These are phyloP conservation scores for Eupithecia abbreviata DNA, from an alignment of 2,888 invertebrate species.

Conservation along the genomic window DNA sequence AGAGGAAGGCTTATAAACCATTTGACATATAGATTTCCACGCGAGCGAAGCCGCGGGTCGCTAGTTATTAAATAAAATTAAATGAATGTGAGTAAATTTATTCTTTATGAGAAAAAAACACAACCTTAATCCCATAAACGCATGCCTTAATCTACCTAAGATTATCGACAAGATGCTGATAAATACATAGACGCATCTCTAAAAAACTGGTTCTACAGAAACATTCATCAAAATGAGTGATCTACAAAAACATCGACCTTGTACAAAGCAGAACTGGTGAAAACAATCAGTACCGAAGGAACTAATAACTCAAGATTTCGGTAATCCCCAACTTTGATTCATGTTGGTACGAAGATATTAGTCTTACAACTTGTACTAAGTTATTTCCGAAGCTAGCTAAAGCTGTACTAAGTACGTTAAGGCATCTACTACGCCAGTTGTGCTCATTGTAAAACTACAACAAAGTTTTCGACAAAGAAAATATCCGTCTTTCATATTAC, in stretches of 20 bases:
- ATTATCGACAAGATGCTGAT: not conserved
- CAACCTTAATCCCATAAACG: too few relatives aligned
- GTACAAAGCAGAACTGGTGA: not conserved
- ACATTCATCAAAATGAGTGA: too few relatives aligned
- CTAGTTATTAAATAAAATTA: too few relatives aligned
- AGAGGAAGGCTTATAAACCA: too few relatives aligned
- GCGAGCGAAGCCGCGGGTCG: too few relatives aligned
- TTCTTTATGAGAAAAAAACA: too few relatives aligned
- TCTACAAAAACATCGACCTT: not conserved
- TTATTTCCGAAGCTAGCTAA: slow-evolving; percentile 7
- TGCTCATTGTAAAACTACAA: not conserved
- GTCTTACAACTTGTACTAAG: slow-evolving; percentile 15
- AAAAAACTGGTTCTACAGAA: not conserved
- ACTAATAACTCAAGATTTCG: not conserved
- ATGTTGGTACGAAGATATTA: slow-evolving; percentile 7
- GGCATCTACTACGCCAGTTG: not conserved
- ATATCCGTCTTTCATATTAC: too few relatives aligned
- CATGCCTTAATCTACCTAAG: not conserved
- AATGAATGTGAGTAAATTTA: too few relatives aligned
- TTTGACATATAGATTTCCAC: too few relatives aligned
- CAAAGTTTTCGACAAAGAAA: not conserved
- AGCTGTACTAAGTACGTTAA: slow-evolving; percentile 8
- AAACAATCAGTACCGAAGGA: slow-evolving; percentile 1
- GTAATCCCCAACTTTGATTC: slow-evolving; percentile 26
- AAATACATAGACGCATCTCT: not conserved